Base-by-base conservation (phyloP, 2,113 vertebrate genomes). In the Erinaceus europaeus region DNA sequence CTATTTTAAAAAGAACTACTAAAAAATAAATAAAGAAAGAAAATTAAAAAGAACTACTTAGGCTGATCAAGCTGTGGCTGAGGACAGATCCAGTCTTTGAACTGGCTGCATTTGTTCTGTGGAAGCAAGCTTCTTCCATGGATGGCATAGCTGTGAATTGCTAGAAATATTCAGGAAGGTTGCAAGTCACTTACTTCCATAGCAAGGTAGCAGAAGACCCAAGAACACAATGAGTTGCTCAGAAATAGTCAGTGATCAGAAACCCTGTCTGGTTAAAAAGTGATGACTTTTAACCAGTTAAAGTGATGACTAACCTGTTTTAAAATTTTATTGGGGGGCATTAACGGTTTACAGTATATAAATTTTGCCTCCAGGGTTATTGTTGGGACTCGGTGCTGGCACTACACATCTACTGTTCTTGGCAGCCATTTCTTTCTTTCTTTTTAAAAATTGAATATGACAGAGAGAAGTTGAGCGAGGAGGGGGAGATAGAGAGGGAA, bases 121-220 rank as follows among this genome's bases (percentile, higher is more conserved):
- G 78, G 80, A 92, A 62, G 55, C 32, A 92, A 79, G 23, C 27
- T 94, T 71, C 68, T 93, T 68, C 77, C 40, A 64, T 44, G 73
- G 90, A 74, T 86, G 80, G 64, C 36, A 86, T 89, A 38, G 55
- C 86, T 82, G 32, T 61, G 64, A 86, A 92, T 79, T 81, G 61
- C 61, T 84, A 78, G 15, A 90, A 95, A 86, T 53, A 74, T 88
- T 88, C 68, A 88, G 65, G 68, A 91, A 84, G 71, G 84, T 52
- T 91, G 81, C 68, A 90, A 57, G 59, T 64, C 18, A 17, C 77
- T 86, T 84, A 90, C 86, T 93, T 73, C 74, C 32, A 25, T 42
- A 75, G 48, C 78, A 77, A 91, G 57, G 52, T 15, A 62, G 50
- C 20, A 86, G 38, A 87, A 85, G 72, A 90, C 34, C 25, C 65